phyloP scores from a whole-genome alignment of 1,140 invertebrate genomes.

The Atta colombica region DNA sequence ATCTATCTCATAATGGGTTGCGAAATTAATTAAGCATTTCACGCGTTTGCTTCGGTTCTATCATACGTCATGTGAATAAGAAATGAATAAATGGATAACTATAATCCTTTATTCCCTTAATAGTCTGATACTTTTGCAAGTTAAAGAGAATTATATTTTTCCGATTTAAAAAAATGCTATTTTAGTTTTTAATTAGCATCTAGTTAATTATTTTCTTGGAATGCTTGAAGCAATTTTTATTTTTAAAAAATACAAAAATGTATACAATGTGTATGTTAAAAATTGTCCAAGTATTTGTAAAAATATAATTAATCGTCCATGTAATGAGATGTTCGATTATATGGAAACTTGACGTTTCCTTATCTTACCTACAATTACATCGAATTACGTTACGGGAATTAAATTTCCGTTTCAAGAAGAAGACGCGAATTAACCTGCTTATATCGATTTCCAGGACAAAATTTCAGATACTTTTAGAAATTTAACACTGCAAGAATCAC shows the following conservation, averaged over 20 bases:
- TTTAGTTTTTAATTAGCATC: not conserved
- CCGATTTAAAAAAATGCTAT: not conserved
- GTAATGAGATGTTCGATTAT: slow-evolving; percentile 31
- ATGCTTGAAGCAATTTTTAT: not conserved
- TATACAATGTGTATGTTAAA: not conserved
- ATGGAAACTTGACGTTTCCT: slow-evolving; percentile 12
- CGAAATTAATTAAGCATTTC: slow-evolving; percentile 39
- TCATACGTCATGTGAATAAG: slow-evolving; percentile 17
- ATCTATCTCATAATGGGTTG: slow-evolving; percentile 24
- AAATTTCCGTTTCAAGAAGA: slow-evolving; percentile 54
- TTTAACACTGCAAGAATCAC: not conserved
- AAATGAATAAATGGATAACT: slow-evolving; percentile 28
- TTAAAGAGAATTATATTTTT: slow-evolving; percentile 16
- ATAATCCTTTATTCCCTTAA: slow-evolving; percentile 3
- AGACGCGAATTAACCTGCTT: slow-evolving; percentile 27
- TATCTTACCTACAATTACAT: slow-evolving; percentile 66
- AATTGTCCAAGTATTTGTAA: not conserved
- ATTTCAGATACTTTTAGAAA: slow-evolving; percentile 17
- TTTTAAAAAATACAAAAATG: not conserved
- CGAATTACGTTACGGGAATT: slow-evolving; percentile 67
- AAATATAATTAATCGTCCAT: not conserved
- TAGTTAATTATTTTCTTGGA: not conserved
- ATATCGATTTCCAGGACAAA: not conserved
- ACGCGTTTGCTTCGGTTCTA: slow-evolving; percentile 1
- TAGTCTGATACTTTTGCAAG: not conserved